These are phyloP conservation scores for Pycnomerus fuliginosus DNA, from an alignment of 2,888 invertebrate species.

Conservation along the genomic window DNA sequence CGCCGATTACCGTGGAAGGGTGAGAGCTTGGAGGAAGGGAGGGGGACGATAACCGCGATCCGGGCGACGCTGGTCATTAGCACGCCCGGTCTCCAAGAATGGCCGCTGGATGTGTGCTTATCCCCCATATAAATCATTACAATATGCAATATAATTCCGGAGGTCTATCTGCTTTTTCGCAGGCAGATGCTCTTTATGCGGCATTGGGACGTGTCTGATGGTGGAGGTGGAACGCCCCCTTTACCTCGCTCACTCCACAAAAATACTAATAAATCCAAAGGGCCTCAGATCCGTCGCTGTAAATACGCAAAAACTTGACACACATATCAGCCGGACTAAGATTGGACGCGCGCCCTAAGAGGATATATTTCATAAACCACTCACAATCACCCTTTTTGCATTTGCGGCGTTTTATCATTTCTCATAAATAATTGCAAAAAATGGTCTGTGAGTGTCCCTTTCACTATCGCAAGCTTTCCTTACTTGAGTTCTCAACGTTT, in stretches of 20 bases:
- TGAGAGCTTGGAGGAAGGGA: slow-evolving; percentile 29
- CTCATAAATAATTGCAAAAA: too few species aligned
- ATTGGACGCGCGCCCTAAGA: neutral
- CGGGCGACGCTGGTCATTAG: slow-evolving; percentile 54
- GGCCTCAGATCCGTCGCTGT: slow-evolving; percentile 8
- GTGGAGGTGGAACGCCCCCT: slow-evolving; percentile 15
- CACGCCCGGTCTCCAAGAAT: slow-evolving; percentile 55
- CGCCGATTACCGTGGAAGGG: slow-evolving; percentile 45
- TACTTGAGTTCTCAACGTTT: too few species aligned
- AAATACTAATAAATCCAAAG: slow-evolving; percentile 36
- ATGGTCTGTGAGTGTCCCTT: too few species aligned
- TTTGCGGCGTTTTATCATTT: slow-evolving; percentile 44
- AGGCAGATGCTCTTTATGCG: slow-evolving; percentile 54
- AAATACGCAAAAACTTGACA: slow-evolving; percentile 30
- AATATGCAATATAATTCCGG: slow-evolving; percentile 57
- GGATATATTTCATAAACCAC: neutral
- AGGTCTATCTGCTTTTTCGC: slow-evolving; percentile 54
- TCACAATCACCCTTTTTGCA: neutral
- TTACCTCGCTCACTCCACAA: slow-evolving; percentile 24
- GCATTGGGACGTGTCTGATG: slow-evolving; percentile 23
- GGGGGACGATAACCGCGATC: slow-evolving; percentile 49
- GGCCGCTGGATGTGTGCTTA: slow-evolving; percentile 54
- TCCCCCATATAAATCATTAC: slow-evolving; percentile 56
- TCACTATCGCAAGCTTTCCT: too few species aligned
- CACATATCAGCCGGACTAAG: too few species aligned